Evolutionary conservation across 2,888 invertebrate species (phyloP).

Genomic region (Troides oblongomaculatus): DNA sequence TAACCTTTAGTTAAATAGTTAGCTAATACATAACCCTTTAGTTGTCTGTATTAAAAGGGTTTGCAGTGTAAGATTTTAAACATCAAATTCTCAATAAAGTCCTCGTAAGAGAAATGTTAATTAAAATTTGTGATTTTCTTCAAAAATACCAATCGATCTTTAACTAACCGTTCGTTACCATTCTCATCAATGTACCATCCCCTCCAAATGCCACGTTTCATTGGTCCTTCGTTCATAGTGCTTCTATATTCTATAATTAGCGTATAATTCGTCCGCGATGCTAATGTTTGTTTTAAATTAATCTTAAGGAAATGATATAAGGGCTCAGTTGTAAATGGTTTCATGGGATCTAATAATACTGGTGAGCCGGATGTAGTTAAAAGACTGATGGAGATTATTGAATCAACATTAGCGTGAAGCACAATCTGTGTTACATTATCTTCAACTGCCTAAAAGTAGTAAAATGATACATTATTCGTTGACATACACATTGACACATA

Average conservation of each 20-base stretch:
- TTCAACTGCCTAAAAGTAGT: conserved; percentile 51
- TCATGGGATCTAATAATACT: conserved; percentile 34
- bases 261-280: conserved; percentile 54
- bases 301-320: conserved; percentile 70
- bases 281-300: conserved; percentile 50
- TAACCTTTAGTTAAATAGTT: too few relatives aligned
- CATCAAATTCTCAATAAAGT: too few relatives aligned
- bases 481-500: too few relatives aligned
- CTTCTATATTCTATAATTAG: conserved; percentile 70
- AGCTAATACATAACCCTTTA: too few relatives aligned
- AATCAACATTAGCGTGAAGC: conserved; percentile 73
- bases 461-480: background rate
- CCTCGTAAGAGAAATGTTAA: too few relatives aligned
- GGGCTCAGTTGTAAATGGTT: conserved; percentile 46
- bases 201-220: conserved; percentile 72
- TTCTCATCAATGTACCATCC: conserved; percentile 63
- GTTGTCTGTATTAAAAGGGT: too few relatives aligned
- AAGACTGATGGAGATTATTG: conserved; percentile 46
- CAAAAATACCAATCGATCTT: background rate
- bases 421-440: conserved; percentile 60
- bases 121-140: too few relatives aligned
- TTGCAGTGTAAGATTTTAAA: too few relatives aligned
- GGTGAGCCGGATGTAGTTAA: conserved; percentile 35
- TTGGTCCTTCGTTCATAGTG: conserved; percentile 73
- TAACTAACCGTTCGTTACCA: conserved; percentile 55